Evolutionary conservation across 1,140 invertebrate genomes (phyloP).

Genomic region (Pseudomyrmex gracilis): DNA sequence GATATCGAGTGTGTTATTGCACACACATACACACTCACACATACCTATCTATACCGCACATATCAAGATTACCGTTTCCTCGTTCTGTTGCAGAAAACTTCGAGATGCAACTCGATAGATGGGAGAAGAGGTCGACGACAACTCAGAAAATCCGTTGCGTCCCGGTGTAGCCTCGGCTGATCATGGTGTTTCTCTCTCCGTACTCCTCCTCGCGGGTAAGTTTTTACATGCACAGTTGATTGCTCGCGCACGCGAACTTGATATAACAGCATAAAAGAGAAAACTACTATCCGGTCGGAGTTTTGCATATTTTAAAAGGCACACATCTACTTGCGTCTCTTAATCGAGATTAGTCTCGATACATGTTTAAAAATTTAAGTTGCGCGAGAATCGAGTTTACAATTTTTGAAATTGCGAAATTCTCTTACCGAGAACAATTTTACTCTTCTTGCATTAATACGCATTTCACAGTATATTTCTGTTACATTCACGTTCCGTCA

Average conservation of each 20-base stretch:
- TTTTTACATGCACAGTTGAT: conserved; percentile 34
- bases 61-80: conserved; percentile 69
- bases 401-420: not conserved
- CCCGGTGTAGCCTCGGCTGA: not conserved
- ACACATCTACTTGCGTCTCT: not conserved
- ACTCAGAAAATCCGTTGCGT: not conserved
- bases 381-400: not conserved
- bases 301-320: not conserved
- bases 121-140: conserved; percentile 24
- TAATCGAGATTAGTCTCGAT: conserved; percentile 7
- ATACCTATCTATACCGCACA: conserved; percentile 24
- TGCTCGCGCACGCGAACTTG: not conserved
- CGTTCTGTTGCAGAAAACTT: conserved; percentile 61
- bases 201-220: conserved; percentile 32
- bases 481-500: not conserved
- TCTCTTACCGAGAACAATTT: not conserved
- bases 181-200: not conserved
- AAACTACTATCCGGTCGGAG: too few species aligned
- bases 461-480: conserved; percentile 27
- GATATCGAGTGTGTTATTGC: conserved; percentile 70
- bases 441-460: not conserved
- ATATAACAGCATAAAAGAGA: not conserved
- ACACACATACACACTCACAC: conserved; percentile 2
- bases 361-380: not conserved
- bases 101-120: not conserved